Evolutionary conservation across 2,113 vertebrate species (phyloP), one percentile per base, ranked within the genome.

Genomic region (Eulemur rufifrons): DNA sequence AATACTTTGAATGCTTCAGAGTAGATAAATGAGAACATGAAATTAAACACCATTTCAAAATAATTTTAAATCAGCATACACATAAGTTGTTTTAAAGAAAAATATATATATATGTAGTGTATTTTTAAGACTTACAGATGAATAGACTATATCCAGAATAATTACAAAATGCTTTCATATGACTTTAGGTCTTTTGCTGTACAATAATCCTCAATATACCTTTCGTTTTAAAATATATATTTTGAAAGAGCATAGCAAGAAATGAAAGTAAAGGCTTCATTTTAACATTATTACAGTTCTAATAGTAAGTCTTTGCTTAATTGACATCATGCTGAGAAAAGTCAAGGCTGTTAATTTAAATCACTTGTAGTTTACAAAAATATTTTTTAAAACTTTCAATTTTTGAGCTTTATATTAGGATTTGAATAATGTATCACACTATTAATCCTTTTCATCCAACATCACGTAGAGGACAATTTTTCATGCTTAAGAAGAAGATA

Each of bases 1-100:
- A 76, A 29, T 78, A 97, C 71, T 86, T 97, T 61, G 86, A 97
- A 68, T 87, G 95, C 82, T 97, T 98, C 85, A 59, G 2, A 8
- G 47, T 93, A 50, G 11, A 21, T 3, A 47, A 96, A 92, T 2
- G 89, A 32, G 73, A 89, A 92, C 27, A 20, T 20, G 3, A 4
- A 86, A 74, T 25, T 78, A 95, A 88, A 12, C 6, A 14, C 39
- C 37, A 84, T 50, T 83, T 69, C 0, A 92, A 89, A 80, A 74
- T 63, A 88, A 89, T 34, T 86, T 91, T 82, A 93, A 80, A 4
- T 50, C 92, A 94, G 34, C 12, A 17, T 32, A 47, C 37, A 23
- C 37, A 32, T n/a, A 86, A 18, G 13, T 68, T 68, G 6, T 50
- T 95, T 92, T 56, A 63, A 42, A 39, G 42, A 73, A 37, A 13